phyloP scores from a whole-genome alignment of 2,113 vertebrate species.

The Catagonus wagneri region DNA sequence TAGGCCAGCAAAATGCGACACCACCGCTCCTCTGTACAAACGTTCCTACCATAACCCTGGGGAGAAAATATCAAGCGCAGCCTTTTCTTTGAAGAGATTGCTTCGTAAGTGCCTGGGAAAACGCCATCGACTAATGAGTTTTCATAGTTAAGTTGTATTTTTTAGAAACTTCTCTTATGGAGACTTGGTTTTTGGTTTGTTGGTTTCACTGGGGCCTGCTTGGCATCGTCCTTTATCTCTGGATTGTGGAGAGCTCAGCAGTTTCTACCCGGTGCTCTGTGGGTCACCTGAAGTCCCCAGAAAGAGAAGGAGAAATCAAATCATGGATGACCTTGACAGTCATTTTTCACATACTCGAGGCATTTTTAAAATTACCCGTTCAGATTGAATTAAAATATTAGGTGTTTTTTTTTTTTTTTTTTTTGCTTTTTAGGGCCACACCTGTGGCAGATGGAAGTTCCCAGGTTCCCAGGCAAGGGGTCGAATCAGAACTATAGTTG shows the following conservation, averaged over 20 bases:
- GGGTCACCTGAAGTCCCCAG: background rate
- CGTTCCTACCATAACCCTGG: background rate
- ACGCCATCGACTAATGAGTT: background rate
- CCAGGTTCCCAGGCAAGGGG: no score
- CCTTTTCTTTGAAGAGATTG: background rate
- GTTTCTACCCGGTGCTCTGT: background rate
- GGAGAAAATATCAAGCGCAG: background rate
- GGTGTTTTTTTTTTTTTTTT: no score
- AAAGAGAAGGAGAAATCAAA: background rate
- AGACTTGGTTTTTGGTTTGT: background rate
- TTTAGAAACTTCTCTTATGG: background rate
- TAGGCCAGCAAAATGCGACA: constrained; percentile 28
- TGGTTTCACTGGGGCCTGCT: background rate
- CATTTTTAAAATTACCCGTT: background rate
- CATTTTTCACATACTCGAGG: background rate
- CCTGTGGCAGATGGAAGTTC: no score
- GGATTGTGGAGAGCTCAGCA: background rate
- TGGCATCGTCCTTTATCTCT: background rate
- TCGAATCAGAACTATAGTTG: no score
- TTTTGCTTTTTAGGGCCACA: no score
- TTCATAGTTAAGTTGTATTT: constrained; percentile 16
- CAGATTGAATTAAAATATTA: background rate
- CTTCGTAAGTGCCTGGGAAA: constrained; percentile 32
- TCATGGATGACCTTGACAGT: background rate
- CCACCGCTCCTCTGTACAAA: background rate